Conservation (phyloP, 2,888 invertebrate species). For the Dryadula phaetusa region DNA sequence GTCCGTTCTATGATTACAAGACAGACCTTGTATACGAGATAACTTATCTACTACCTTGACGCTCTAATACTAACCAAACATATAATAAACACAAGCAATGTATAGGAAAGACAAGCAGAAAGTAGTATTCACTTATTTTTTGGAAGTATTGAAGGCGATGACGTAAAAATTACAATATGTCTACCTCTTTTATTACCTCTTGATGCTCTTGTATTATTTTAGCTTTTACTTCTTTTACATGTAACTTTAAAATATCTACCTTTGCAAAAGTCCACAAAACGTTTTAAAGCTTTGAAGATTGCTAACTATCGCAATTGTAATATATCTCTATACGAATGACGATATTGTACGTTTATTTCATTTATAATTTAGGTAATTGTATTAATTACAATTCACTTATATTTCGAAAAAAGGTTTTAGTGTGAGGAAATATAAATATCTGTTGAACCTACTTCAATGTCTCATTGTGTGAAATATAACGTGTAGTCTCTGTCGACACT, state of each 20-base stretch:
- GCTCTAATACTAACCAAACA: constrained; percentile 39
- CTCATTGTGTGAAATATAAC: constrained; percentile 29
- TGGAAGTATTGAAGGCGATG: neutral
- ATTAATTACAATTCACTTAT: too few relatives aligned
- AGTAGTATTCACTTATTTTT: neutral
- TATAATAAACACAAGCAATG: neutral
- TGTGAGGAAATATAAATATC: neutral
- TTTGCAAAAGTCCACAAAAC: too few relatives aligned
- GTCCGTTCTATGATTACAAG: constrained; percentile 51
- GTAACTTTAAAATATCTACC: too few relatives aligned
- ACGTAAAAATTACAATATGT: too few relatives aligned
- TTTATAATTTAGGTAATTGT: too few relatives aligned
- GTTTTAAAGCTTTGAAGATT: too few relatives aligned
- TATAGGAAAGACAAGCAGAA: neutral
- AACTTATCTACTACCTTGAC: constrained; percentile 40
- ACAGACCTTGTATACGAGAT: constrained; percentile 44
- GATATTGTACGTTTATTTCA: too few relatives aligned
- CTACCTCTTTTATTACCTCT: too few relatives aligned
- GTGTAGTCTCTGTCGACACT: constrained; percentile 70
- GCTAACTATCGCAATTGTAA: too few relatives aligned
- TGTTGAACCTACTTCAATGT: neutral
- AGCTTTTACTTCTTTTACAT: too few relatives aligned
- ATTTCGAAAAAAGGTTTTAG: neutral
- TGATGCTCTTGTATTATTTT: too few relatives aligned
- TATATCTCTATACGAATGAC: too few relatives aligned